Base-by-base conservation (phyloP, 2,888 invertebrate species). In the Cloeon dipterum region DNA sequence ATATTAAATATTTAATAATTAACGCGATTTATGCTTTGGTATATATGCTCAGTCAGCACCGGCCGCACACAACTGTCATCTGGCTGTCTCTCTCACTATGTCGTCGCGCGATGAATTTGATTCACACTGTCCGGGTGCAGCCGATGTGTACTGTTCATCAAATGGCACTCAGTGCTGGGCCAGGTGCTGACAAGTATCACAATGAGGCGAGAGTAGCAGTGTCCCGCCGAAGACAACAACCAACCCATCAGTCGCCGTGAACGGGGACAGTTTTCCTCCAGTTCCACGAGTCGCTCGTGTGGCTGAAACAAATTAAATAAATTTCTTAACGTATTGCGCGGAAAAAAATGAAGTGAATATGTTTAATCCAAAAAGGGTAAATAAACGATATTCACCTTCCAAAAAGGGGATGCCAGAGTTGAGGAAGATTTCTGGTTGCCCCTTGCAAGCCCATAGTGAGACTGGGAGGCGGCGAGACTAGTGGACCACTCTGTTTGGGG, bases 351-450 rank as follows among this genome's bases (percentile, higher is more conserved):
- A 16, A 21, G 35, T 39, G 23, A 39, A 37, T 20, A 13, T n/a
- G 23, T 23, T 8, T 23, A 23, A 23, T 11, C 23, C 23, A 23
- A 11, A n/a, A n/a, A n/a, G n/a, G n/a, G n/a, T n/a, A n/a, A n/a
- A n/a, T n/a, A 17, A 11, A 17, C 36, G 34, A 32, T 46, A 66
- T 70, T 74, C 62, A 82, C 81, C 77, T 81, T 66, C 79, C 76
- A 55, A 82, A 82, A 35, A 82, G 63, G 38, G 82, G 82, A 61
- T 82, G 81, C 82, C 82, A 82, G 36, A 82, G 60, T 44, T 75
- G 74, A 48, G 72, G 66, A 47, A 72, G 68, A 34, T 70, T 62
- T 44, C 66, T 66, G 40, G 35, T 25, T 40, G 34, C 32, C 41
- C 36, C 20, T 40, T 39, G 21, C 37, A 34, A 14, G 38, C 36